Percentiles rank a stretch among this genome's conserved stretches.
Conservation (phyloP, 2,113 vertebrate genomes). For the Mastomys natalensis region DNA sequence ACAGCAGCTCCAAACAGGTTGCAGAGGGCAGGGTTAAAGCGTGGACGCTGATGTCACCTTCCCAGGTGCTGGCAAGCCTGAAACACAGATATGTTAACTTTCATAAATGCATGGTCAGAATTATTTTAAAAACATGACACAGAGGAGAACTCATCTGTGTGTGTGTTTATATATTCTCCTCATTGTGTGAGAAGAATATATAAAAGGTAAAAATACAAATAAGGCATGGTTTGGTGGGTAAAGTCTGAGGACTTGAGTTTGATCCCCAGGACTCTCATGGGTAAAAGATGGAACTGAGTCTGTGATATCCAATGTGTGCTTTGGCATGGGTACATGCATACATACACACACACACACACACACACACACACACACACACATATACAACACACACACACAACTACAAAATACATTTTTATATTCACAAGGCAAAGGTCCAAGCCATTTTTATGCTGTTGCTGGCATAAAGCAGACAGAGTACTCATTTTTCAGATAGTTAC, state of each 20-base stretch:
- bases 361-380: background rate
- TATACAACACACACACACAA: background rate
- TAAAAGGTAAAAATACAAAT: constrained; percentile 46
- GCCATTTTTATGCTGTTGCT: background rate
- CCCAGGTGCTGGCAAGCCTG: constrained; percentile 92
- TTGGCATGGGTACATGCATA: background rate
- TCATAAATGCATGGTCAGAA: background rate
- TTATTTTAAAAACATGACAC: background rate
- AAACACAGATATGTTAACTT: constrained; percentile 24
- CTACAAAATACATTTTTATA: background rate
- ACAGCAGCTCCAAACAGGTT: constrained; percentile 93
- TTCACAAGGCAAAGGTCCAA: constrained; percentile 17
- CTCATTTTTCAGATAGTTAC: background rate
- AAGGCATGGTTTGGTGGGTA: background rate
- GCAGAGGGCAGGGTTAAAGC: constrained; percentile 90
- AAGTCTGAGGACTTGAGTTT: background rate
- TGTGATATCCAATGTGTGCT: background rate
- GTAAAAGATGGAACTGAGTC: background rate
- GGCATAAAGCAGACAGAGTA: background rate
- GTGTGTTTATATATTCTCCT: no score
- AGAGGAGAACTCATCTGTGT: background rate
- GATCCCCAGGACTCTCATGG: background rate
- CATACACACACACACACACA: background rate
- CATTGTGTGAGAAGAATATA: background rate
- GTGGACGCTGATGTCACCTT: constrained; percentile 93